Evolutionary conservation across 1,140 invertebrate species (phyloP).

Genomic region (Meteorus sp.): DNA sequence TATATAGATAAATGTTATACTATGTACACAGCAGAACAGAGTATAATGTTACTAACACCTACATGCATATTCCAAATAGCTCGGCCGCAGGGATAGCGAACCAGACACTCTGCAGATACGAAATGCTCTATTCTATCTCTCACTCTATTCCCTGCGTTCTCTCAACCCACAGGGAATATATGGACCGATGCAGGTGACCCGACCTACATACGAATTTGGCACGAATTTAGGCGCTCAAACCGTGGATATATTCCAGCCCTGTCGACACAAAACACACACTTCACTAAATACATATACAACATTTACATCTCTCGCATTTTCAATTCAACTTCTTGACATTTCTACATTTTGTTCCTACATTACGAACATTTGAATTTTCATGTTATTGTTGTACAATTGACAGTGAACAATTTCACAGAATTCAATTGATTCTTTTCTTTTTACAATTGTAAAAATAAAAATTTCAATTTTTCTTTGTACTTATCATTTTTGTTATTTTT

Average conservation of each 20-base stretch:
- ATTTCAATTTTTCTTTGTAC: background rate
- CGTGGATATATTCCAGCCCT: background rate
- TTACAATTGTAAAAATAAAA: background rate
- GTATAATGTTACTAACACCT: conserved; percentile 1
- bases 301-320: background rate
- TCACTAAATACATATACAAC: background rate
- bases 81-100: background rate
- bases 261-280: background rate
- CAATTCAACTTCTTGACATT: background rate
- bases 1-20: background rate
- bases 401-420: too few relatives aligned
- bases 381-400: background rate
- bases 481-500: background rate
- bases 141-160: too few relatives aligned
- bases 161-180: background rate
- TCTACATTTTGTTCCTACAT: background rate
- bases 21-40: background rate
- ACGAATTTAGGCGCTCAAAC: background rate
- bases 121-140: too few relatives aligned
- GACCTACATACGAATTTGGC: conserved; percentile 6
- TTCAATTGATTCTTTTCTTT: background rate
- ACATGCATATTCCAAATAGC: conserved; percentile 5
- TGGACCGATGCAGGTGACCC: conserved; percentile 1
- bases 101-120: conserved; percentile 5
- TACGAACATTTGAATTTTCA: background rate